These are phyloP conservation scores for Styela clava DNA, from an alignment of 23 tunicate species.

Conservation along the genomic window DNA sequence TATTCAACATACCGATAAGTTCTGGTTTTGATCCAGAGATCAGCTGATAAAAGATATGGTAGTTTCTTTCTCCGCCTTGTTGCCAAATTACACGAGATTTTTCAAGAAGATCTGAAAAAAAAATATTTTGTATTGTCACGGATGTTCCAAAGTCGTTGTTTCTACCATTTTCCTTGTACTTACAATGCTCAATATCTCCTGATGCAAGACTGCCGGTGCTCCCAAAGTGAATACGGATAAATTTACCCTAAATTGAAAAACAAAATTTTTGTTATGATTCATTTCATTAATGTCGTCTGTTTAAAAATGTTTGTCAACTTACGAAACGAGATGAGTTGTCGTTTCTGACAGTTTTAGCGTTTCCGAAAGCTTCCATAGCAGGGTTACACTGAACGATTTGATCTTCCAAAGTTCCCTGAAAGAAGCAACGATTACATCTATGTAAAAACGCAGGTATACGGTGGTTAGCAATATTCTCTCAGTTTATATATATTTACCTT, in stretches of 20 bases:
- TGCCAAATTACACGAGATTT: conserved; percentile 92
- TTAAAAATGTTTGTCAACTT: conserved; percentile 38
- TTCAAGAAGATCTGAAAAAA: conserved; percentile 61
- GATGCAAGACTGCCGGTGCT: conserved; percentile 91
- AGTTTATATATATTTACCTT: conserved; percentile 21
- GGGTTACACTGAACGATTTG: conserved; percentile 94
- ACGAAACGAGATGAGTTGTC: conserved; percentile 95
- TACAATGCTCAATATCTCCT: conserved; percentile 96
- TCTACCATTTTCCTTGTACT: conserved; percentile 17
- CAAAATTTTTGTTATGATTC: too few relatives aligned
- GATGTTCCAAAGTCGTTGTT: too few relatives aligned
- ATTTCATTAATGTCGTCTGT: too few relatives aligned
- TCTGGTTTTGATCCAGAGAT: conserved; percentile 92
- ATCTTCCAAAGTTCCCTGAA: conserved; percentile 82
- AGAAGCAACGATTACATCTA: too few relatives aligned
- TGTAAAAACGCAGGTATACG: too few relatives aligned
- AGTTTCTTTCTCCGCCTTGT: conserved; percentile 86
- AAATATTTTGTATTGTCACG: too few relatives aligned
- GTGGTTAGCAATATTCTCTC: too few relatives aligned
- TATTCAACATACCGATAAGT: conserved; percentile 48
- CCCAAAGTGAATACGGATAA: conserved; percentile 96
- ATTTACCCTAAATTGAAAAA: conserved; percentile 60
- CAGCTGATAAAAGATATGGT: conserved; percentile 86
- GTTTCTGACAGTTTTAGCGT: conserved; percentile 91
- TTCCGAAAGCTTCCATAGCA: conserved; percentile 97